These are phyloP conservation scores for Cebus imitator DNA, from an alignment of 2,113 vertebrate genomes.

Conservation along the genomic window DNA sequence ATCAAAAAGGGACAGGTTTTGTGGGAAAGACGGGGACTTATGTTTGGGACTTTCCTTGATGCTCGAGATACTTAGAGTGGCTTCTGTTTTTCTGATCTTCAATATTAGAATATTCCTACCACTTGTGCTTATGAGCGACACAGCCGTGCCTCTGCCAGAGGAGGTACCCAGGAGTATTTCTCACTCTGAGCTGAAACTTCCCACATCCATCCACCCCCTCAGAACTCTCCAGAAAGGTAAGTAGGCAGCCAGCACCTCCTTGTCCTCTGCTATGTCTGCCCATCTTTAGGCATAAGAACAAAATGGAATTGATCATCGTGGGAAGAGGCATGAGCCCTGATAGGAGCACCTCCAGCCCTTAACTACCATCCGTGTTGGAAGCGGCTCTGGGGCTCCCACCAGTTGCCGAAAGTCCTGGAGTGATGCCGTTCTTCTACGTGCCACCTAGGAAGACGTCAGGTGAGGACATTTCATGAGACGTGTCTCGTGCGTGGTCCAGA, in stretches of 20 bases:
- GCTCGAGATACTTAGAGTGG: no score
- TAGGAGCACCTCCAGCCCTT: neutral
- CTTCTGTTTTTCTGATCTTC: neutral
- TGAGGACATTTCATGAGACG: neutral
- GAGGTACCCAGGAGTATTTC: neutral
- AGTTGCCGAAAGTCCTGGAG: accelerated
- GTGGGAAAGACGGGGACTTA: neutral
- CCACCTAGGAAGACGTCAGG: neutral
- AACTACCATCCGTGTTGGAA: neutral
- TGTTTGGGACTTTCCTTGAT: no score
- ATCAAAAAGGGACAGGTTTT: neutral
- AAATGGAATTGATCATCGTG: neutral
- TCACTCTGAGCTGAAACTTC: neutral
- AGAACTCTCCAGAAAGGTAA: neutral
- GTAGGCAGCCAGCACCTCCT: neutral
- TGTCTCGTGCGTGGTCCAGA: accelerated
- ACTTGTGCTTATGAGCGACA: neutral
- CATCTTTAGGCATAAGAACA: neutral
- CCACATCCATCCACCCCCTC: neutral
- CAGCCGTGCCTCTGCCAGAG: neutral
- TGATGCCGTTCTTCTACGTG: accelerated
- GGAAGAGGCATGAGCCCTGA: neutral
- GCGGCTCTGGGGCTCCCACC: accelerated
- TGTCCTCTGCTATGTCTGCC: neutral
- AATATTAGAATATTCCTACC: neutral